Percentiles rank a stretch among this genome's conserved stretches.
These are phyloP conservation scores for Cylloceria caligata DNA, from an alignment of 2,888 invertebrate species.

Conservation along the genomic window DNA sequence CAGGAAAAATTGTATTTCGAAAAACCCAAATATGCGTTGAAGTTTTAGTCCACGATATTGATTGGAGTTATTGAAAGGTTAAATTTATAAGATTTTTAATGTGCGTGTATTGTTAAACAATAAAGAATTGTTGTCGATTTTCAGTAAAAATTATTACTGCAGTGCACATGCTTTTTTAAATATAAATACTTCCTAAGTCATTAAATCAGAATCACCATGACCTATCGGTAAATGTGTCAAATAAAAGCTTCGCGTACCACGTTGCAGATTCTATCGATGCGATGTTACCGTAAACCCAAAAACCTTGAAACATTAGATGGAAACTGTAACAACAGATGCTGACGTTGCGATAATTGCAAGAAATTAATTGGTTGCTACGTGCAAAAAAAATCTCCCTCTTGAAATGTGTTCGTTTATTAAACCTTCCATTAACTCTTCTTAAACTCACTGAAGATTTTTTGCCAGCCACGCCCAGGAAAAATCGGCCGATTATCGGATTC, in stretches of 20 bases:
- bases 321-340: conserved; percentile 2
- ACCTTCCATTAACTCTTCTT: conserved; percentile 18
- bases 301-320: neutral
- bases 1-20: neutral
- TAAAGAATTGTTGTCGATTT: neutral
- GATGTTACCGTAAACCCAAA: neutral
- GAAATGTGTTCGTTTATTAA: neutral
- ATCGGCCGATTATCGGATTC: conserved; percentile 42
- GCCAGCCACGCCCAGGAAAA: conserved; percentile 43
- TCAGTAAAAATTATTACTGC: neutral
- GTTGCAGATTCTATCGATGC: neutral
- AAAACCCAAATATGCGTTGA: neutral
- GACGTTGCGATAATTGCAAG: conserved; percentile 4
- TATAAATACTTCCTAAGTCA: neutral
- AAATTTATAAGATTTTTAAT: neutral
- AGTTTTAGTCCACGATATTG: neutral
- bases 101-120: neutral
- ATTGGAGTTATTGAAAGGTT: neutral
- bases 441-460: conserved; percentile 30
- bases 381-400: neutral
- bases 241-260: neutral
- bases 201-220: neutral
- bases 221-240: neutral
- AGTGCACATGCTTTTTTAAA: neutral
- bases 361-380: neutral